Conservation (phyloP, 2,888 invertebrate species). For the Tinea trinotella region DNA sequence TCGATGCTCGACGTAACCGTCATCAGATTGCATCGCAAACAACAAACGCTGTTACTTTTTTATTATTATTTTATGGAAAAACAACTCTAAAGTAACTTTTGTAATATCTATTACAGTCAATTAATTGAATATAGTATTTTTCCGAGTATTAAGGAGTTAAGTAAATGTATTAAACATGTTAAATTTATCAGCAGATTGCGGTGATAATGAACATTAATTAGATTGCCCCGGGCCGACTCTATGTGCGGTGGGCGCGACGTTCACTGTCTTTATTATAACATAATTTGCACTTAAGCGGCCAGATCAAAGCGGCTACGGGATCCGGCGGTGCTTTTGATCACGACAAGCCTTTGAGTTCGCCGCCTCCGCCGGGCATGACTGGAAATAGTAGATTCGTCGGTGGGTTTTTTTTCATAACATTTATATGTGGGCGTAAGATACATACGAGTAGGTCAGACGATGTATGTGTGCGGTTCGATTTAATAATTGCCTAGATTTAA, state of each 20-base stretch:
- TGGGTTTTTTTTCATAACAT: slow-evolving; percentile 43
- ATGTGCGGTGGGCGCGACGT: slow-evolving; percentile 32
- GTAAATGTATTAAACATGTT: slow-evolving; percentile 4
- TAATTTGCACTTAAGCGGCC: slow-evolving; percentile 73
- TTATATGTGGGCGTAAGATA: slow-evolving; percentile 17
- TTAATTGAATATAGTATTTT: neutral
- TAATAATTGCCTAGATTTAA: no score
- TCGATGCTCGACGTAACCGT: neutral
- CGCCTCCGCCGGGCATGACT: slow-evolving; percentile 55
- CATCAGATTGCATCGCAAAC: slow-evolving; percentile 9
- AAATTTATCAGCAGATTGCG: slow-evolving; percentile 9
- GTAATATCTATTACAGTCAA: neutral
- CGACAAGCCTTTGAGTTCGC: slow-evolving; percentile 54
- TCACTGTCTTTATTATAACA: slow-evolving; percentile 72
- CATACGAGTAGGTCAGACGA: neutral
- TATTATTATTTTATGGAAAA: no score
- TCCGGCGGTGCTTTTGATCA: slow-evolving; percentile 70
- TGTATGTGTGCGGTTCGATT: no score
- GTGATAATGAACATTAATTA: slow-evolving; percentile 7
- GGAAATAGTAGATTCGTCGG: slow-evolving; percentile 67
- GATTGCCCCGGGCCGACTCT: neutral
- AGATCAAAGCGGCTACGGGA: slow-evolving; percentile 65
- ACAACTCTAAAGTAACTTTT: no score
- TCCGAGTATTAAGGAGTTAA: neutral
- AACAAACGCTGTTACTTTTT: neutral